Evolutionary conservation across 2,113 vertebrate genomes (phyloP).

Genomic region (Sylvia atricapilla): DNA sequence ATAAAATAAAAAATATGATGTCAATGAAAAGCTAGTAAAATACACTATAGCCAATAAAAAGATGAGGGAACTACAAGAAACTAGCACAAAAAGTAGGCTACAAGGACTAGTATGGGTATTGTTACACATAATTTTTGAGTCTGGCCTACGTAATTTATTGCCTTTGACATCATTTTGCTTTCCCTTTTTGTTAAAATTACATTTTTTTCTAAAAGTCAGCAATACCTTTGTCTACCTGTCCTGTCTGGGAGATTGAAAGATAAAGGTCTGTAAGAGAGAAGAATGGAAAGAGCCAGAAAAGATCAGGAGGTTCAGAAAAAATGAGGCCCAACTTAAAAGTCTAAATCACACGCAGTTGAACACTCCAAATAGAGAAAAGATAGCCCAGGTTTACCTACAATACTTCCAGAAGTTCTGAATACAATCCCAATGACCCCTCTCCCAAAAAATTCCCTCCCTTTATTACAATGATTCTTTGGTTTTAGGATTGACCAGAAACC

Average conservation of each 20-base stretch:
- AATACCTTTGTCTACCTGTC: slow-evolving; percentile 99
- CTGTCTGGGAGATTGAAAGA: slow-evolving; percentile 99
- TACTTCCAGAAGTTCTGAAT: slow-evolving; percentile 27
- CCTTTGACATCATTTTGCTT: slow-evolving; percentile 87
- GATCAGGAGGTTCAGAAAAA: slow-evolving; percentile 91
- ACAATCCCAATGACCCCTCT: slow-evolving; percentile 48
- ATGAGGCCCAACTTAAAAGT: slow-evolving; percentile 87
- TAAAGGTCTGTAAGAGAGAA: slow-evolving; percentile 99
- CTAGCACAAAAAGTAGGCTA: slow-evolving; percentile 81
- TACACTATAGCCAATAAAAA: slow-evolving; percentile 79
- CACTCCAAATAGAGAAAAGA: slow-evolving; percentile 58
- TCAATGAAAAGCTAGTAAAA: slow-evolving; percentile 77
- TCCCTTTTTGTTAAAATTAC: slow-evolving; percentile 81
- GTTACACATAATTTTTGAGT: slow-evolving; percentile 88
- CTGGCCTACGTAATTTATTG: slow-evolving; percentile 84
- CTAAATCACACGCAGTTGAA: slow-evolving; percentile 71
- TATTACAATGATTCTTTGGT: not conserved
- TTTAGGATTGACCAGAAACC: slow-evolving; percentile 16
- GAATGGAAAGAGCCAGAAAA: slow-evolving; percentile 98
- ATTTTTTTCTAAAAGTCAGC: slow-evolving; percentile 88
- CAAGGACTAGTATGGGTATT: slow-evolving; percentile 77
- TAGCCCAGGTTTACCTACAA: slow-evolving; percentile 51
- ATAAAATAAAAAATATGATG: slow-evolving; percentile 76
- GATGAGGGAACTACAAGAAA: slow-evolving; percentile 77
- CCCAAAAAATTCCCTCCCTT: slow-evolving; percentile 47